Evolutionary conservation across 1,140 invertebrate species (phyloP), one percentile per base, ranked within the genome.

Genomic region (Drosophila kikkawai): DNA sequence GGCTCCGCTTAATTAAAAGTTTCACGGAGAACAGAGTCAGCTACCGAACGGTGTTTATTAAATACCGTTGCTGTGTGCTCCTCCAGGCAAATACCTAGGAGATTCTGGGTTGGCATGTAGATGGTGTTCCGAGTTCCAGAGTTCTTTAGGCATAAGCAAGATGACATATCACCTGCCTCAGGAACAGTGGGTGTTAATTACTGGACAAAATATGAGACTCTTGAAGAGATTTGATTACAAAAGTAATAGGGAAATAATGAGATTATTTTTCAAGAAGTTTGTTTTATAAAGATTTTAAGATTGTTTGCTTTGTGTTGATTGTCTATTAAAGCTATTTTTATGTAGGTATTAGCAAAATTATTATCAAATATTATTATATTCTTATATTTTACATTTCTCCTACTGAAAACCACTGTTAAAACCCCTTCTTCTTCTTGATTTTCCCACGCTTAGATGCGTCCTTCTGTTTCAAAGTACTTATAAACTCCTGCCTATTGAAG

Each of bases 1-100:
- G 22, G 53, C 53, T 56, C 53, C 64, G 78, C 85, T 87, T 87
- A 87, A 87, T 87, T 87, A 87, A 87, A 87, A 87, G 73, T 90
- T 87, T 87, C 80, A 61, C 60, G 47, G 37, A 32, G 45, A 41
- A 26, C 76, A 34, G 50, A 51, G 55, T 22, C 29, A 41, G 59
- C 80, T 68, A 61, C 73, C 53, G 34, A 80, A 69, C 66, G 50
- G 59, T 82, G 68, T 81, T 88, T 88, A 88, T 88, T 88, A 88
- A 88, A 88, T 90, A 80, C 78, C 76, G 59, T 83, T 51, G 26
- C 9, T 4, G 17, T 4, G 17, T 79, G 80, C 84, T 68, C 53
- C 37, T 65, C 48, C 22, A 34, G 84, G 80, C 80, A 53, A 56
- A 45, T 70, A 77, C 75, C 67, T 57, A 1, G 7, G 13, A 26